Percentiles rank a stretch among this genome's conserved stretches.
Conservation (phyloP, 2,888 invertebrate species). For the Masnerella sp. region DNA sequence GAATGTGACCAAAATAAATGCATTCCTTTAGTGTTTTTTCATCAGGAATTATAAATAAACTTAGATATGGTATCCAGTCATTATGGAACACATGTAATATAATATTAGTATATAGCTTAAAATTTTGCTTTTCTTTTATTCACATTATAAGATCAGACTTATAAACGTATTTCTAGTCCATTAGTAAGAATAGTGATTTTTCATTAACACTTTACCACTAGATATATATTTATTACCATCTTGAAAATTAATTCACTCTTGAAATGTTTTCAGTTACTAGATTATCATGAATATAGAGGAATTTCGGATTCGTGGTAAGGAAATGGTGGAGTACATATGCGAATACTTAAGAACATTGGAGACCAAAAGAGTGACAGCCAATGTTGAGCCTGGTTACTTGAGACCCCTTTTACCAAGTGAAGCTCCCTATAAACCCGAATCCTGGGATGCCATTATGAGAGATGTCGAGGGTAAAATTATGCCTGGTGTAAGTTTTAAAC, state of each 20-base stretch:
- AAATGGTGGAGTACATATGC: conserved; percentile 98
- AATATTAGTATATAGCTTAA: too few species aligned
- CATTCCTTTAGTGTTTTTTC: too few species aligned
- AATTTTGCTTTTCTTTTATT: too few species aligned
- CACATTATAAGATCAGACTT: too few species aligned
- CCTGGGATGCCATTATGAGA: conserved; percentile 92
- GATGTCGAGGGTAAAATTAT: conserved; percentile 95
- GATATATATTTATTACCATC: too few species aligned
- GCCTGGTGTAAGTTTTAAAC: conserved; percentile 85
- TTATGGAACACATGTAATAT: too few species aligned
- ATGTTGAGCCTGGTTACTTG: conserved; percentile 94
- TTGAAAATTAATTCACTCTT: not conserved
- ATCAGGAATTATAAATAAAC: too few species aligned
- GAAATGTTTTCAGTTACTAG: conserved; percentile 23
- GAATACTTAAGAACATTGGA: conserved; percentile 89
- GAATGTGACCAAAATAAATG: too few species aligned
- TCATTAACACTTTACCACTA: too few species aligned
- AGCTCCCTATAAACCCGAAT: conserved; percentile 90
- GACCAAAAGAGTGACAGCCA: conserved; percentile 89
- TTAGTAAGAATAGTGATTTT: too few species aligned
- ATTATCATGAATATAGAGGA: conserved; percentile 90
- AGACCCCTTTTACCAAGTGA: conserved; percentile 86
- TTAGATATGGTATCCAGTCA: too few species aligned
- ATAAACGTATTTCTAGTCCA: too few species aligned
- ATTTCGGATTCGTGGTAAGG: conserved; percentile 91